A percentile compares a stretch with the other conserved stretches of the same genome.
Evolutionary conservation across 2,113 vertebrate species (phyloP).

Genomic region (Ginglymostoma cirratum): DNA sequence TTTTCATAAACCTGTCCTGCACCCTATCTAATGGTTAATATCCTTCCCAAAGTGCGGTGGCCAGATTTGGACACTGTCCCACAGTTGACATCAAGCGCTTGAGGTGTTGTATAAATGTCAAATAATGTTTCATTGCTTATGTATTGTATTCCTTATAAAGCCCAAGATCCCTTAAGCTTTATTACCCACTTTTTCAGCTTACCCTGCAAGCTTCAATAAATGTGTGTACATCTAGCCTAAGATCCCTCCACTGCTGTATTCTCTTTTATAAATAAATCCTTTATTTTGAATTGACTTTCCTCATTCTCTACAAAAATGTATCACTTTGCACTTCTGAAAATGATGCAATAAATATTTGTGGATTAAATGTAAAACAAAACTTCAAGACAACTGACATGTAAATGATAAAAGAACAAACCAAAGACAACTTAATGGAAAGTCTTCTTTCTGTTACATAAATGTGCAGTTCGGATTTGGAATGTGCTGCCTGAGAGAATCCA

Average conservation of each 20-base stretch:
- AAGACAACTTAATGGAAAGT: not conserved
- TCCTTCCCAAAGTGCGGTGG: not conserved
- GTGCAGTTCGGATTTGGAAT: not conserved
- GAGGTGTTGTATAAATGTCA: not conserved
- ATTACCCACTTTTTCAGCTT: not conserved
- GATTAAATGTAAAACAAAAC: not conserved
- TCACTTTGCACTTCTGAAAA: not conserved
- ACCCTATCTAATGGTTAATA: not conserved
- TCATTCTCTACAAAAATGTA: not conserved
- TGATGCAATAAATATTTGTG: not conserved
- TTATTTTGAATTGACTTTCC: not conserved
- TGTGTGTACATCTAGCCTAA: not conserved
- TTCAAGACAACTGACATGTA: not conserved
- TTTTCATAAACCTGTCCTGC: not conserved
- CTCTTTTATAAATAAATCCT: not conserved
- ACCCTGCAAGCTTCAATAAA: not conserved
- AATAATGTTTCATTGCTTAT: not conserved
- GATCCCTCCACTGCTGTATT: not conserved
- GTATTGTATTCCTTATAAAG: not conserved
- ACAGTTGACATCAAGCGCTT: not conserved
- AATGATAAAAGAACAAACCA: not conserved
- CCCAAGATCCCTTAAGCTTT: not conserved
- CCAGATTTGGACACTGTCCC: too few species aligned
- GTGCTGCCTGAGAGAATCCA: not conserved
- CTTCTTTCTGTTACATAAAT: not conserved